A percentile compares a stretch with the other conserved stretches of the same genome.
Evolutionary conservation across 2,113 vertebrate species (phyloP).

Genomic region (Lucifuga dentata): DNA sequence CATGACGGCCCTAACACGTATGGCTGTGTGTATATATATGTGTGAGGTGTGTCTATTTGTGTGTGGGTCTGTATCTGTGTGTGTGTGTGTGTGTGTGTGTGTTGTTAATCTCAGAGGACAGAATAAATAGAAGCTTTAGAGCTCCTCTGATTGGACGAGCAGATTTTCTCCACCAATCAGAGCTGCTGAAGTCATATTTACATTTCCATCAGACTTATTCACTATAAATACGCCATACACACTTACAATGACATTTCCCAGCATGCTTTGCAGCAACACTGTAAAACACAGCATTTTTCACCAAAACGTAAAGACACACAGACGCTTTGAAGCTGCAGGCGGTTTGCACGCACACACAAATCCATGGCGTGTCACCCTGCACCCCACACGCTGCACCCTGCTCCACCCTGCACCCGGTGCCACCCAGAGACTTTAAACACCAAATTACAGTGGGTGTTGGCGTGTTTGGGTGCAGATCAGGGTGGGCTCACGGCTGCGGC

Average conservation of each 20-base stretch:
- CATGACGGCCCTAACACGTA: too few species aligned
- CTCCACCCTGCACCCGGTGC: constrained; percentile 58
- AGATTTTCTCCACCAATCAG: constrained; percentile 54
- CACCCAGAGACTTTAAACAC: constrained; percentile 72
- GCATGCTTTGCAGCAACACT: constrained; percentile 34
- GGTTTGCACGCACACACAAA: constrained; percentile 71
- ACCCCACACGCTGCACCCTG: too few species aligned
- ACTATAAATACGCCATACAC: constrained; percentile 20
- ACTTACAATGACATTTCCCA: constrained; percentile 22
- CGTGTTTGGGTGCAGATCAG: constrained; percentile 66
- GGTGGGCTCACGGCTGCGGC: constrained; percentile 77
- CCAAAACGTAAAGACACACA: constrained; percentile 49
- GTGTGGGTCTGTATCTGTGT: constrained; percentile 34
- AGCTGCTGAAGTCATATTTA: constrained; percentile 41
- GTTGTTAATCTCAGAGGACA: too few species aligned
- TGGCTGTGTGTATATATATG: too few species aligned
- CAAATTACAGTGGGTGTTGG: constrained; percentile 66
- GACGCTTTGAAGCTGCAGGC: constrained; percentile 62
- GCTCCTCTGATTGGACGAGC: constrained; percentile 61
- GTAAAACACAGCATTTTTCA: constrained; percentile 49
- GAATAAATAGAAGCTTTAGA: constrained; percentile 49
- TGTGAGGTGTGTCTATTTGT: too few species aligned
- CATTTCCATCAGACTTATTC: constrained; percentile 24
- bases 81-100: constrained; percentile 57
- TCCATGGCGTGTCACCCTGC: constrained; percentile 67